Base-by-base conservation (phyloP, 2,888 invertebrate species). In the Heliconius aoede region DNA sequence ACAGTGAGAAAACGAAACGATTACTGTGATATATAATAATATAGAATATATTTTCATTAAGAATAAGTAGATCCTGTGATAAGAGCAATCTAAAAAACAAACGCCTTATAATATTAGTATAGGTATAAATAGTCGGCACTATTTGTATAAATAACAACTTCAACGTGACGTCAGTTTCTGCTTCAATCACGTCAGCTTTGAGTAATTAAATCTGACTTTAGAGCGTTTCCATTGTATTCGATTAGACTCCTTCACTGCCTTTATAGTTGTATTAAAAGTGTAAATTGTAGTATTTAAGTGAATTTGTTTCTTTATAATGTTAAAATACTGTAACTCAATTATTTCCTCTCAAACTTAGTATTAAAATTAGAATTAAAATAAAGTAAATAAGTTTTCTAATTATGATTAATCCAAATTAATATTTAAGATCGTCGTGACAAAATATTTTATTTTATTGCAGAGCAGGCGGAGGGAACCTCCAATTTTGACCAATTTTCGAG, bases 111-210 rank as follows among this genome's bases (percentile, higher is more conserved):
- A 46, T 46, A 3, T 46, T 46, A 46, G 8, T 46, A 18, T 46
- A 21, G 46, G n/a, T 55, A n/a, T 4, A 55, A n/a, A 55, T n/a
- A n/a, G 3, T 28, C n/a, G n/a, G n/a, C n/a, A 24, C 3, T 18
- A 13, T 15, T 18, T 15, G 26, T 26, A 26, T 28, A 15, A 60
- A 7, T 28, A 26, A 28, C 15, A 26, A 28, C 15, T 60, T 60
- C 24, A 60, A 15, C 26, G 15, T 60, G 26, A 26, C 26, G 60
- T 24, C n/a, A 65, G 36, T 65, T 65, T 36, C 65, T 36, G 18
- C 36, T 74, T n/a, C 69, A 77, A 77, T 77, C 65, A 72, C 58
- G 74, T 77, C 74, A 77, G 26, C 55, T 55, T 32, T 74, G 46
- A 46, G 46, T 46, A 32, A 74, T 36, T 51, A 26, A 51, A 69